These are phyloP conservation scores for Colinus virginianus DNA, from an alignment of 2,113 vertebrate species.

Conservation along the genomic window DNA sequence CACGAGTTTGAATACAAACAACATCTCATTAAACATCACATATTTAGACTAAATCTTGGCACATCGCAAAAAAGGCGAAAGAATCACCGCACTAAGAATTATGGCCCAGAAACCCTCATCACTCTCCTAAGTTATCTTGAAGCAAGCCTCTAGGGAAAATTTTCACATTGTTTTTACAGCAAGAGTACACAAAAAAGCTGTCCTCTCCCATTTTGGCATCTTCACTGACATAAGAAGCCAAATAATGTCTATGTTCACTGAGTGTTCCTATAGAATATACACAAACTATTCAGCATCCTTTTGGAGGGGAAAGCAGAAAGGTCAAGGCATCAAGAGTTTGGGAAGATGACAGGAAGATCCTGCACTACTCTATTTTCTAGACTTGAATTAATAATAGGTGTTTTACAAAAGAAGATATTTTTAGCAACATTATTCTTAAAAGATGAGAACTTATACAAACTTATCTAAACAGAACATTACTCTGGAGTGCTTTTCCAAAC, in stretches of 20 bases:
- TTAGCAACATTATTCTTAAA: not conserved
- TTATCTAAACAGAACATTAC: not conserved
- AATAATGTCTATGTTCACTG: slow-evolving; percentile 32
- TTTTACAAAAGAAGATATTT: not conserved
- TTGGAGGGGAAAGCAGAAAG: slow-evolving; percentile 30
- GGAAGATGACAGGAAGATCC: slow-evolving; percentile 12
- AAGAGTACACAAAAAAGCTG: slow-evolving; percentile 51
- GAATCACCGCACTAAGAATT: slow-evolving; percentile 56
- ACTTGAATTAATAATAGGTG: slow-evolving; percentile 1
- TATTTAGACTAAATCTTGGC: slow-evolving; percentile 60
- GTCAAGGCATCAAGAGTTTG: slow-evolving; percentile 37
- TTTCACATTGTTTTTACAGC: slow-evolving; percentile 48
- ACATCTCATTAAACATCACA: slow-evolving; percentile 44
- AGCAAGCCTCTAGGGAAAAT: slow-evolving; percentile 27
- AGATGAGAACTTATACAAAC: slow-evolving; percentile 30
- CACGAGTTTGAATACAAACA: slow-evolving; percentile 58
- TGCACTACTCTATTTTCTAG: slow-evolving; percentile 24
- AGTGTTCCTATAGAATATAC: slow-evolving; percentile 56
- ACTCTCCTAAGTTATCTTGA: slow-evolving; percentile 34
- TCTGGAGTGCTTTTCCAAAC: not conserved
- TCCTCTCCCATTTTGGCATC: slow-evolving; percentile 62
- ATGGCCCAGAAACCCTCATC: slow-evolving; percentile 20
- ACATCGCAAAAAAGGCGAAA: slow-evolving; percentile 38
- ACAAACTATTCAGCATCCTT: slow-evolving; percentile 49
- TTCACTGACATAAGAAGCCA: slow-evolving; percentile 37